phyloP scores from a whole-genome alignment of 2,888 invertebrate species.

The Perithous albicinctus region DNA sequence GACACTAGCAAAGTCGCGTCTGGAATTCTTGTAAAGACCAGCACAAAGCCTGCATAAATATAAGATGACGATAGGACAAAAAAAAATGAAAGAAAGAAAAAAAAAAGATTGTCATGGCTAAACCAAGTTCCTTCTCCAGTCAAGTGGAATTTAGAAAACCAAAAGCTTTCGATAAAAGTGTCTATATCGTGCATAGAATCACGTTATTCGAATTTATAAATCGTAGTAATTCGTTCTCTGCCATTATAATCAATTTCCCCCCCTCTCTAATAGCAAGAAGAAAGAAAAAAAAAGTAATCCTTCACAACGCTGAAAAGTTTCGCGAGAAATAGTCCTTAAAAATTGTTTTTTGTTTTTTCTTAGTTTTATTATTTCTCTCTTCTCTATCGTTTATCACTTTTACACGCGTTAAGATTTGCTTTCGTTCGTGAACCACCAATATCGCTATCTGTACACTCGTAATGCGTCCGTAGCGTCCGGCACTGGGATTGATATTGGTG shows the following conservation, averaged over 20 bases:
- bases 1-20: not conserved
- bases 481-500: conserved; percentile 71
- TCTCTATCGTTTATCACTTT: conserved; percentile 19
- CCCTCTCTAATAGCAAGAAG: conserved; percentile 23
- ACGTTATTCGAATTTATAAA: conserved; percentile 48
- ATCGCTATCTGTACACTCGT: conserved; percentile 67
- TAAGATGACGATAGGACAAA: conserved; percentile 12
- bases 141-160: conserved; percentile 68
- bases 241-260: not conserved
- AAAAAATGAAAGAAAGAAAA: conserved; percentile 24
- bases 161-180: conserved; percentile 54
- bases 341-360: conserved; percentile 17
- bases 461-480: conserved; percentile 72
- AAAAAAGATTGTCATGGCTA: conserved; percentile 57
- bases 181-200: conserved; percentile 26
- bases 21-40: conserved; percentile 6
- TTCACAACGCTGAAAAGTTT: not conserved
- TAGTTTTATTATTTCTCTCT: not conserved
- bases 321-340: conserved; percentile 38
- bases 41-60: conserved; percentile 47
- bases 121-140: conserved; percentile 74
- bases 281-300: conserved; percentile 39
- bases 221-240: conserved; percentile 39
- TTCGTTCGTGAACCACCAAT: conserved; percentile 42
- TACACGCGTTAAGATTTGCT: not conserved